Evolutionary conservation across 2,797 vertebrate species (phyloP).

Genomic region (Poecile montanus): DNA sequence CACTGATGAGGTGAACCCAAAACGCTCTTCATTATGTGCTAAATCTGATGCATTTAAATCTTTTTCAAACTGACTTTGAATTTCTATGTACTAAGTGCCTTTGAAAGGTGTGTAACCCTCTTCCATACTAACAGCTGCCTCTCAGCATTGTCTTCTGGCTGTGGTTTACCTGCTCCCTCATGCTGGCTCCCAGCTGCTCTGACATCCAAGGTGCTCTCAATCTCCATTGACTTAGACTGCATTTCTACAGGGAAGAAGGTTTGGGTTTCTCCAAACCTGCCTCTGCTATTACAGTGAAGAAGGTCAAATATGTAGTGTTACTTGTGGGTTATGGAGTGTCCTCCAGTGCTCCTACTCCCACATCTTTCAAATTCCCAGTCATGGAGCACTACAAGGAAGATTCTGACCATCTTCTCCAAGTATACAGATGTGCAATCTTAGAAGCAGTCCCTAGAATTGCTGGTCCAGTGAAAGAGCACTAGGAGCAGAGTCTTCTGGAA

Average conservation of each 20-base stretch:
- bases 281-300: neutral
- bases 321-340: neutral
- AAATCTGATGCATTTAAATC: neutral
- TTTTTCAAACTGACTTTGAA: neutral
- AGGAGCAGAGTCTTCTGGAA: neutral
- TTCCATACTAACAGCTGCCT: neutral
- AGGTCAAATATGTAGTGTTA: fast-evolving
- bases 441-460: neutral
- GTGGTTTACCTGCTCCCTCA: neutral
- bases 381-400: neutral
- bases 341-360: neutral
- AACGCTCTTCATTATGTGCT: neutral
- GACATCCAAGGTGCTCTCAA: neutral
- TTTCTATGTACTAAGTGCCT: neutral
- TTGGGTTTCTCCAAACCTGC: neutral
- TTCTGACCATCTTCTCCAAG: neutral
- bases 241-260: neutral
- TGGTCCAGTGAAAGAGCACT: neutral
- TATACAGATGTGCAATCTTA: neutral
- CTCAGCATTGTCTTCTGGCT: neutral
- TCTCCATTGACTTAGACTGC: neutral
- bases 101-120: neutral
- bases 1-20: neutral
- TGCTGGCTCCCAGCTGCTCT: neutral
- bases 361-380: neutral